Base-by-base conservation (phyloP, 2,888 invertebrate species). In the Leptinotarsa rubiginosa region DNA sequence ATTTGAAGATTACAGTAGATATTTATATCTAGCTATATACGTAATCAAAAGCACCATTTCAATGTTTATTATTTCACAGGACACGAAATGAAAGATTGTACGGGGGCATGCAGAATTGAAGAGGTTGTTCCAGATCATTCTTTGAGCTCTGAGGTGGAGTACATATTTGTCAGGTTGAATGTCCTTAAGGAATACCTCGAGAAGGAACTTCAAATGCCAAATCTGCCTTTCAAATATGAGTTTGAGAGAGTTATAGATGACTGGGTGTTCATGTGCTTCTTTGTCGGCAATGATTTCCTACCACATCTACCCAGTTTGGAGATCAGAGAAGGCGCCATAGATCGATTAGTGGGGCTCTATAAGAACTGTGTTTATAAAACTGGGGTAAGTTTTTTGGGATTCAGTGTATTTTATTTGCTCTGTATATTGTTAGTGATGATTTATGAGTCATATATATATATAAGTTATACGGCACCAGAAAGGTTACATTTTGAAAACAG, bases 211-310 rank as follows among this genome's bases (percentile, higher is more conserved):
- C 87, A 89, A 81, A 98, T 99, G 97, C 95, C 95, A 0, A 95
- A 96, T 87, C 90, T 99, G 54, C 97, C 98, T 4, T 99, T 99
- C 87, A 89, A 92, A 68, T 99, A 97, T 87, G 96, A 97, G 86
- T 96, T 99, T 87, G 99, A 99, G 84, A 89, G 99, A 72, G 97
- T 94, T 0, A 87, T 99, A 18, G 99, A 99, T 86, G 99, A 99
- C 88, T 99, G 99, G 99, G 99, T 94, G 5, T 93, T 93, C 84
- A 98, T 99, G 97, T 99, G 99, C 86, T 99, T 99, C 90, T 99
- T 99, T 88, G 98, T 99, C 69, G 99, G 99, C 66, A 99, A 99
- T 86, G 99, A 99, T 89, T 99, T 99, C 87, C 88, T 99, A 82
- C 99, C 99, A 0, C 99, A 99, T 90, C 90, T 99, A 79, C 99